Percentiles rank a stretch among this genome's conserved stretches.
phyloP scores from a whole-genome alignment of 2,888 invertebrate species.

The Trissolcus brochymenae region DNA sequence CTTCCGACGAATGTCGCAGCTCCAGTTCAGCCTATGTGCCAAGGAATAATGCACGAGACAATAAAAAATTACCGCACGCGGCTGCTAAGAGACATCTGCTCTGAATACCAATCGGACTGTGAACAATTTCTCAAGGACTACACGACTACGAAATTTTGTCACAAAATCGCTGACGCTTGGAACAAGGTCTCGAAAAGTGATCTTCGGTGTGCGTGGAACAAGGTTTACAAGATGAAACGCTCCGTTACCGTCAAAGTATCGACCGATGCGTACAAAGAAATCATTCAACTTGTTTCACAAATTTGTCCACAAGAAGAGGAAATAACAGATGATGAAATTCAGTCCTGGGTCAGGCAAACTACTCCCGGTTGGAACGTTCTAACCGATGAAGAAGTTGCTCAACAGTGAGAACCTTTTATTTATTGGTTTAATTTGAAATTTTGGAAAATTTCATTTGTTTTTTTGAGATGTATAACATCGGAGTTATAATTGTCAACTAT shows the following conservation, averaged over 20 bases:
- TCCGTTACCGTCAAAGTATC: slow-evolving; percentile 10
- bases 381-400: slow-evolving; percentile 28
- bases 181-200: slow-evolving; percentile 28
- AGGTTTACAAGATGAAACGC: slow-evolving; percentile 33
- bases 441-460: neutral
- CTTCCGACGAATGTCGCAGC: slow-evolving; percentile 43
- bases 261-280: slow-evolving; percentile 19
- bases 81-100: slow-evolving; percentile 19
- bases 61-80: slow-evolving; percentile 34
- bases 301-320: slow-evolving; percentile 11
- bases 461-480: too few species aligned
- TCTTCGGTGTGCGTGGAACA: slow-evolving; percentile 27
- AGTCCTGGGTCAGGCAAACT: slow-evolving; percentile 20
- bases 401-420: slow-evolving; percentile 13
- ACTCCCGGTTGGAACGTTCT: slow-evolving; percentile 43
- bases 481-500: too few species aligned
- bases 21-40: slow-evolving; percentile 45
- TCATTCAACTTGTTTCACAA: slow-evolving; percentile 12
- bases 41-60: slow-evolving; percentile 38
- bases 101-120: slow-evolving; percentile 10
- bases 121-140: slow-evolving; percentile 15
- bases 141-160: slow-evolving; percentile 31
- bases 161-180: slow-evolving; percentile 32
- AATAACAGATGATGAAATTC: slow-evolving; percentile 3
- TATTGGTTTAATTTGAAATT: neutral